Conservation (phyloP, 2,797 vertebrate species). For the Philypnodon macrostomus region DNA sequence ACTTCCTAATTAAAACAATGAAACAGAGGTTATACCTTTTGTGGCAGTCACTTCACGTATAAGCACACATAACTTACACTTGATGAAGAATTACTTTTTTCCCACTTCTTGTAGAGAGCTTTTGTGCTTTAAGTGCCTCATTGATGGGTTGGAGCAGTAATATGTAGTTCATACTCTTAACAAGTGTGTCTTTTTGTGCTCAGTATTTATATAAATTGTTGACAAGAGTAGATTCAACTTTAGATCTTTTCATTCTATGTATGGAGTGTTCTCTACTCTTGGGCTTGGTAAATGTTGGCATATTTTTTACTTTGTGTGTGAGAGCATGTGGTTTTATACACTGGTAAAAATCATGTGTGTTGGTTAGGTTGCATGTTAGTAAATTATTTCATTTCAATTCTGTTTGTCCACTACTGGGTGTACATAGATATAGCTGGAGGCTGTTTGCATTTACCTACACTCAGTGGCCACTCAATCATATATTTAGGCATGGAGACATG, state of each 20-base stretch:
- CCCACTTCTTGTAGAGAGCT: slow-evolving; percentile 45
- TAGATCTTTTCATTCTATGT: neutral
- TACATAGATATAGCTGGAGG: no score
- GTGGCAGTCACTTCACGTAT: slow-evolving; percentile 53
- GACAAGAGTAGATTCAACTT: no score
- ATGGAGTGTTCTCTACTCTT: neutral
- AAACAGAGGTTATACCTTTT: slow-evolving; percentile 55
- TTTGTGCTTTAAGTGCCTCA: slow-evolving; percentile 56
- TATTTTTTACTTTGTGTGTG: no score
- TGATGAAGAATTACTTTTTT: slow-evolving; percentile 50
- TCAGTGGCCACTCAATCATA: no score
- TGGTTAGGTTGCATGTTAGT: no score
- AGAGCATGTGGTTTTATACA: no score
- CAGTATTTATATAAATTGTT: slow-evolving; percentile 20
- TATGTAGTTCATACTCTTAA: slow-evolving; percentile 46
- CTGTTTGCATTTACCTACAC: no score
- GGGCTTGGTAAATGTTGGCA: no score
- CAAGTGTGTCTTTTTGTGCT: slow-evolving; percentile 26
- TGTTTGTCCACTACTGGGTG: no score
- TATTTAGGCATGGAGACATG: no score
- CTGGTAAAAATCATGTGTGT: no score
- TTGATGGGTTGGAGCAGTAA: slow-evolving; percentile 51
- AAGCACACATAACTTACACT: slow-evolving; percentile 54
- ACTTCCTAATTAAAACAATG: slow-evolving; percentile 61
- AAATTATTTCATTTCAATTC: no score